phyloP scores from a whole-genome alignment of 2,888 invertebrate genomes.

The Seira ritae region DNA sequence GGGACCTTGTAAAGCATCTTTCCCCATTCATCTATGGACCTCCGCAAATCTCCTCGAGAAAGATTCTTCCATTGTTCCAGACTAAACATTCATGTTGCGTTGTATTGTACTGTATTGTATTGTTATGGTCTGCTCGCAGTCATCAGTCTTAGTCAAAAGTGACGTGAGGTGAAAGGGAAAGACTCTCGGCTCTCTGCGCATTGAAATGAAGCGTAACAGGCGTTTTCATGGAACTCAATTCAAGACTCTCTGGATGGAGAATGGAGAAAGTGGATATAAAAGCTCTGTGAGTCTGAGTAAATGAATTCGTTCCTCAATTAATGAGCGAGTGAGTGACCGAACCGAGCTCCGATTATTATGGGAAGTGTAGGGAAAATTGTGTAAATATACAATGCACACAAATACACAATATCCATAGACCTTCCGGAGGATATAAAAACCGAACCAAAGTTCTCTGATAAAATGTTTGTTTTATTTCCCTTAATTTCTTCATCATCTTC shows the following conservation, averaged over 20 bases:
- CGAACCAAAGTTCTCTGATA: too few species aligned
- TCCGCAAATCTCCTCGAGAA: not conserved
- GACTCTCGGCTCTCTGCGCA: not conserved
- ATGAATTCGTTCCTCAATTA: constrained; percentile 5
- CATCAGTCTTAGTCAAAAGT: constrained; percentile 46
- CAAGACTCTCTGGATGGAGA: not conserved
- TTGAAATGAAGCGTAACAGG: not conserved
- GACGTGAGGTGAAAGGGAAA: constrained; percentile 31
- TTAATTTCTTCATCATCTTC: constrained; percentile 20
- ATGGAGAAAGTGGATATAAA: not conserved
- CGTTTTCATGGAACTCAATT: not conserved
- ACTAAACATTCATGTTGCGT: too few species aligned
- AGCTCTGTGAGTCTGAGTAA: too few species aligned
- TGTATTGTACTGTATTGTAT: too few species aligned
- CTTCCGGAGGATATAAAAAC: too few species aligned
- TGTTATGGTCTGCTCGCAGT: too few species aligned
- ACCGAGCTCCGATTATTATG: not conserved
- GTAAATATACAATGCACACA: not conserved
- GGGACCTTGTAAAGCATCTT: not conserved
- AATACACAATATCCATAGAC: too few species aligned
- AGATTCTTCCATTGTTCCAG: too few species aligned
- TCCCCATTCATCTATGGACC: not conserved
- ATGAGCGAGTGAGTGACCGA: constrained; percentile 11
- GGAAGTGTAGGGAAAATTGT: not conserved
- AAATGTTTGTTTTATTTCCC: too few species aligned